phyloP scores from a whole-genome alignment of 2,113 vertebrate species.

The Diglossa brunneiventris region DNA sequence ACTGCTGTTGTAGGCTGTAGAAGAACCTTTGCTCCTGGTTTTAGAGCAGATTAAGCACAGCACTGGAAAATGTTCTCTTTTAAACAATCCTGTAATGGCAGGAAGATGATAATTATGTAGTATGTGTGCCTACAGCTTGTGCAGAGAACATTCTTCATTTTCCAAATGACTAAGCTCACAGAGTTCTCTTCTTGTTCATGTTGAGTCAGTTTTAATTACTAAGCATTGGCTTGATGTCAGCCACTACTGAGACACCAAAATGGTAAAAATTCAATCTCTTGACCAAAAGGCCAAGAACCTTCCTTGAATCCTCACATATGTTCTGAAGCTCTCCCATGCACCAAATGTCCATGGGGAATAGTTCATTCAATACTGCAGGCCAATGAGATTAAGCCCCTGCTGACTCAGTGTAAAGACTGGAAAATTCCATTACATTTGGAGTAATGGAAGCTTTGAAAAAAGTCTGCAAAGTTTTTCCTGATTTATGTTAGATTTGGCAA shows the following conservation, averaged over 20 bases:
- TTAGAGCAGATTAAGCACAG: background rate
- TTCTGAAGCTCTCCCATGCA: background rate
- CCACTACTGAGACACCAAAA: background rate
- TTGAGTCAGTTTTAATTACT: background rate
- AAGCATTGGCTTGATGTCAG: background rate
- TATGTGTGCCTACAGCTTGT: background rate
- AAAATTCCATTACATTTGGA: background rate
- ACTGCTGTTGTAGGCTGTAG: background rate
- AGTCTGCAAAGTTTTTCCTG: background rate
- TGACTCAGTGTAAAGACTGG: background rate
- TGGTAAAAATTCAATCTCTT: background rate
- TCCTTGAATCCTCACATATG: background rate
- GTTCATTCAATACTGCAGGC: background rate
- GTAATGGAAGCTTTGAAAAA: background rate
- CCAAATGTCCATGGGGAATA: background rate
- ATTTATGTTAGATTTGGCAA: background rate
- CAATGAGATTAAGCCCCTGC: background rate
- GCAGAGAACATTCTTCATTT: slow-evolving; percentile 1
- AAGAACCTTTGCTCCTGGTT: background rate
- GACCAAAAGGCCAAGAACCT: background rate
- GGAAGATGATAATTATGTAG: background rate
- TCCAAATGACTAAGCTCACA: background rate
- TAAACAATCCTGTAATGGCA: background rate
- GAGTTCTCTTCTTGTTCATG: background rate
- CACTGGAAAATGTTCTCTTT: background rate